Evolutionary conservation across 1,140 invertebrate genomes (phyloP).

Genomic region (Drosophila leontia): DNA sequence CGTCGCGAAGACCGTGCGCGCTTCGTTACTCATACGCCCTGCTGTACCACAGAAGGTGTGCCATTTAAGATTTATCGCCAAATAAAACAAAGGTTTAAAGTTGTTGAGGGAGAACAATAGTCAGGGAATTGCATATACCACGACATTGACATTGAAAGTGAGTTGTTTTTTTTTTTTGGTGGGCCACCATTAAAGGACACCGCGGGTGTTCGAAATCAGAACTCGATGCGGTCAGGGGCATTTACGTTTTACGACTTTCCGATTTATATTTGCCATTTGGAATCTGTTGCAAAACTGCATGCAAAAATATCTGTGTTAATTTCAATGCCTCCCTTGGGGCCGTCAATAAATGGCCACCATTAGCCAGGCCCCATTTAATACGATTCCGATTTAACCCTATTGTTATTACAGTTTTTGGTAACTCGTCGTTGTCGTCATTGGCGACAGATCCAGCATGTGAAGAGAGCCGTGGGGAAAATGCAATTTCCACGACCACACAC

Average conservation of each 20-base stretch:
- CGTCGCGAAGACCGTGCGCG: conserved; percentile 1
- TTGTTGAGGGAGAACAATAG: conserved; percentile 21
- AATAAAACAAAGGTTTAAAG: conserved; percentile 13
- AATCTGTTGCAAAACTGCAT: conserved; percentile 1
- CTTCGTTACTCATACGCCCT: conserved; percentile 5
- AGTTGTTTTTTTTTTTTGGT: conserved; percentile 3
- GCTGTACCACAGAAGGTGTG: conserved; percentile 1
- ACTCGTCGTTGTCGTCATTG: background rate
- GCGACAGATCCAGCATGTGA: conserved; percentile 54
- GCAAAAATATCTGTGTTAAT: conserved; percentile 10
- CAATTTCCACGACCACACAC: conserved; percentile 43
- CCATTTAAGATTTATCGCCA: conserved; percentile 19
- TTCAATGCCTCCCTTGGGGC: conserved; percentile 17
- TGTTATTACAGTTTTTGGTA: conserved; percentile 53
- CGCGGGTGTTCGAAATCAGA: conserved; percentile 39
- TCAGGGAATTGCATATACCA: conserved; percentile 11
- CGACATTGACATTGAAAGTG: conserved; percentile 69
- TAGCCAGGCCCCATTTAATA: conserved; percentile 39
- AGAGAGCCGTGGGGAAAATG: conserved; percentile 52
- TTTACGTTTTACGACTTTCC: background rate
- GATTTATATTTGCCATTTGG: background rate
- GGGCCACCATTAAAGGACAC: conserved; percentile 62
- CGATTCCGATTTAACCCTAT: conserved; percentile 30
- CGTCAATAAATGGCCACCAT: conserved; percentile 23
- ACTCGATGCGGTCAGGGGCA: conserved; percentile 11